Base-by-base conservation (phyloP, 2,797 vertebrate species). In the Choloepus didactylus region DNA sequence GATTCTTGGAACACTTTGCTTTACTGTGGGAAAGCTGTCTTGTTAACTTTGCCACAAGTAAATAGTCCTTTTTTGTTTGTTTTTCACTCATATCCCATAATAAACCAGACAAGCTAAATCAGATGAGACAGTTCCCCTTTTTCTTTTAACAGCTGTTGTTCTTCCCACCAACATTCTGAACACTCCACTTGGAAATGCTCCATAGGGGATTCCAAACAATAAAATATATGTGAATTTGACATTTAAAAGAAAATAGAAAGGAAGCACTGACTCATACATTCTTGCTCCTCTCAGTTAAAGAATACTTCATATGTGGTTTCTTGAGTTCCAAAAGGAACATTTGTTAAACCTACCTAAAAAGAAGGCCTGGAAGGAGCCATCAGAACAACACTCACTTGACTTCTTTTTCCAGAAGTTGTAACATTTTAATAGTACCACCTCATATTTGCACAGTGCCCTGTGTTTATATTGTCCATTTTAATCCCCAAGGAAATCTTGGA, bases 81-180 rank as follows among this genome's bases (percentile, higher is more conserved):
- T 46, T 70, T 83, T 9, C 8, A 44, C 54, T 93, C 59, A 60
- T 92, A 86, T 25, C 25, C 54, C 5, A 29, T 82, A 83, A 88
- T 73, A 95, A 93, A 73, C 12, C 23, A 69, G 41, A 69, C n/a
- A 76, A 70, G 8, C 12, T 49, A 93, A 75, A 35, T 54, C 44
- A 82, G n/a, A 72, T 2, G 5, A 25, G 56, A 93, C 31, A 25
- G 6, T 69, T 41, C 12, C 29, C 19, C 41, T 60, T 83, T 89
- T 62, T 62, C 85, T 27, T 18, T 16, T 35, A 94, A 62, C 21
- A 82, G 66, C 49, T 93, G 35, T 35, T 92, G 15, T 86, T 93
- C 79, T 59, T 91, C 64, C 25, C 51, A 66, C 59, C 29, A 54
- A 27, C 46, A 70, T 92, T 86, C 38, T 62, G 51, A 94, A 64